Base-by-base conservation (phyloP, 2,888 invertebrate species). In the Cotesia congregata region DNA sequence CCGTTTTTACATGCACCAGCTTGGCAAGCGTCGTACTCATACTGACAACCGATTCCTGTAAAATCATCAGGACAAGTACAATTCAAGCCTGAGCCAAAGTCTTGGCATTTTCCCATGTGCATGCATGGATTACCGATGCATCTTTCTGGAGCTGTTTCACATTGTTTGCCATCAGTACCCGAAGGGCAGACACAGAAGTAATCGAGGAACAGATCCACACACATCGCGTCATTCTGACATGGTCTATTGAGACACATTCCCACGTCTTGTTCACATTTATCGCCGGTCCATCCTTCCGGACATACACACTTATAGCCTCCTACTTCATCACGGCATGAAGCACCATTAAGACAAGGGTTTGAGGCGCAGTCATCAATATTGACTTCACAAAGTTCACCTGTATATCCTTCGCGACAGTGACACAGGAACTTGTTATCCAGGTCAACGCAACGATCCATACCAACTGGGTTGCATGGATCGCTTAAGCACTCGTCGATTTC, bases 111-210 rank as follows among this genome's bases (percentile, higher is more conserved):
- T 73, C 98, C 98, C 67, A 95, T 96, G 85, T 98, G 98, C 96
- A 97, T 97, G 88, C 98, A 98, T 1, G 93, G 93, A 85, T 95
- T 95, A 39, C 97, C 97, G 78, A 97, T 95, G 87, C 97, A 97
- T 80, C 98, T 93, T 90, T 98, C 97, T 2, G 98, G 98, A 0
- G 98, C 97, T 0, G 97, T 97, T 90, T 98, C 98, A 89, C 98
- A 98, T 88, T 97, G 95, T 90, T 98, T 98, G 7, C 98, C 98
- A 86, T 98, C 98, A 0, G 98, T 98, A 83, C 98, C 98, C 80
- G 96, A 96, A 67, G 97, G 97, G 86, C 97, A 97, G 6, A 96
- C 96, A 87, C 96, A 97, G 93, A 97, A 95, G 87, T 93, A 97
- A 86, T 96, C 96, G 90, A 96, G 94, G 94, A 97, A 97, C 9